phyloP scores from a whole-genome alignment of 2,113 vertebrate genomes.

The Daubentonia madagascariensis region DNA sequence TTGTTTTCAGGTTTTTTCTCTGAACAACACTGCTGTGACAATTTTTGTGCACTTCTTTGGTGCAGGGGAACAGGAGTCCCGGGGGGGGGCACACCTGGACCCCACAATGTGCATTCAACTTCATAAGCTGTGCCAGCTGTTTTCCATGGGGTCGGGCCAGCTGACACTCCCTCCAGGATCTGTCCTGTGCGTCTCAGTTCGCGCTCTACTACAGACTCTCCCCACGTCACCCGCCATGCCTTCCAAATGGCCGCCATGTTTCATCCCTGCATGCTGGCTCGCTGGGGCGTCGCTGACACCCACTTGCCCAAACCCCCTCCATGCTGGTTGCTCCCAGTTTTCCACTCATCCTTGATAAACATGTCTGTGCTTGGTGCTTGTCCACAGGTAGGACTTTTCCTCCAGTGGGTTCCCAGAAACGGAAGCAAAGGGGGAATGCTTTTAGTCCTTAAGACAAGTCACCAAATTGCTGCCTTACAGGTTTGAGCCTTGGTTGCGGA shows the following conservation, averaged over 20 bases:
- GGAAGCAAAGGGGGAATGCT: not conserved
- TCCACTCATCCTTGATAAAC: too few species aligned
- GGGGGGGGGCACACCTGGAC: not conserved
- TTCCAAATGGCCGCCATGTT: not conserved
- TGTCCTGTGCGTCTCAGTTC: not conserved
- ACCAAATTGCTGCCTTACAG: not conserved
- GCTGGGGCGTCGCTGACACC: too few species aligned
- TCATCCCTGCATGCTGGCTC: too few species aligned
- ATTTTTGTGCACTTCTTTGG: rapidly evolving
- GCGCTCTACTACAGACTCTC: rapidly evolving
- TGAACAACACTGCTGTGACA: rapidly evolving
- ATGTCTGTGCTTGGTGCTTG: not conserved
- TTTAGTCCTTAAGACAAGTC: not conserved
- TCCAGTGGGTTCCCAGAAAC: not conserved
- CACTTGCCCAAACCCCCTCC: not conserved
- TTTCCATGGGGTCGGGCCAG: rapidly evolving
- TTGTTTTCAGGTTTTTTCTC: not conserved
- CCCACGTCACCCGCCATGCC: not conserved
- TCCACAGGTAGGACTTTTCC: not conserved
- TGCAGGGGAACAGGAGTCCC: not conserved
- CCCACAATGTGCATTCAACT: rapidly evolving
- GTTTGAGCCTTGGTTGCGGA: not conserved
- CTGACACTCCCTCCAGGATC: not conserved
- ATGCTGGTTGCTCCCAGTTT: not conserved
- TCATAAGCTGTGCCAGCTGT: rapidly evolving